Percentiles rank a stretch among this genome's conserved stretches.
Conservation (phyloP, 2,888 invertebrate species). For the Drosophila atripex region DNA sequence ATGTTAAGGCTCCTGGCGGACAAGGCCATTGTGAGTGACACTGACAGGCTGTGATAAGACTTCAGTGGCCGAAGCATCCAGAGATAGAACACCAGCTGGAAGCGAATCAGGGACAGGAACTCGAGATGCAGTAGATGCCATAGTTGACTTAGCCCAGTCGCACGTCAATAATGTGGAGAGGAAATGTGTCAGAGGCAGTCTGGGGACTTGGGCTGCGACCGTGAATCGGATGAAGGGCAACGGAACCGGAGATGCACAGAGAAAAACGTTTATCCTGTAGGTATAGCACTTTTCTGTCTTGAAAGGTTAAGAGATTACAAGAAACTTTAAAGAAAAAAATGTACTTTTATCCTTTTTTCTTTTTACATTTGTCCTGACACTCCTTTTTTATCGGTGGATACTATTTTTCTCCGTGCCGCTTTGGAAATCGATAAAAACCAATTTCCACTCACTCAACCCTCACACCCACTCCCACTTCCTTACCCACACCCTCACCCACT, state of each 20-base stretch:
- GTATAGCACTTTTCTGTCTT: background rate
- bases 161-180: constrained; percentile 64
- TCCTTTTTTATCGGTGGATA: background rate
- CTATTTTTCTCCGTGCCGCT: constrained; percentile 35
- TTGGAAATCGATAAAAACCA: constrained; percentile 74
- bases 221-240: constrained; percentile 39
- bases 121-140: constrained; percentile 8
- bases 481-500: constrained; percentile 44
- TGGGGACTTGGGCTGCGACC: constrained; percentile 31
- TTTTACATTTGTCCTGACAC: background rate
- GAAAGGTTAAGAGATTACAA: background rate
- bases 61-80: constrained; percentile 10
- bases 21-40: constrained; percentile 49
- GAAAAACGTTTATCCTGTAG: background rate
- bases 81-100: background rate
- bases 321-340: background rate
- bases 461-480: background rate
- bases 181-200: constrained; percentile 52
- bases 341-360: background rate
- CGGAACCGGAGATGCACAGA: constrained; percentile 37
- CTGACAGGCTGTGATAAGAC: constrained; percentile 39
- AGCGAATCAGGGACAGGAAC: constrained; percentile 2
- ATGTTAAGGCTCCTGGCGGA: constrained; percentile 67
- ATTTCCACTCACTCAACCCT: constrained; percentile 58
- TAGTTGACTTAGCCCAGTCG: constrained; percentile 44